Conservation (phyloP, 2,888 invertebrate species). For the Mimas tiliae region DNA sequence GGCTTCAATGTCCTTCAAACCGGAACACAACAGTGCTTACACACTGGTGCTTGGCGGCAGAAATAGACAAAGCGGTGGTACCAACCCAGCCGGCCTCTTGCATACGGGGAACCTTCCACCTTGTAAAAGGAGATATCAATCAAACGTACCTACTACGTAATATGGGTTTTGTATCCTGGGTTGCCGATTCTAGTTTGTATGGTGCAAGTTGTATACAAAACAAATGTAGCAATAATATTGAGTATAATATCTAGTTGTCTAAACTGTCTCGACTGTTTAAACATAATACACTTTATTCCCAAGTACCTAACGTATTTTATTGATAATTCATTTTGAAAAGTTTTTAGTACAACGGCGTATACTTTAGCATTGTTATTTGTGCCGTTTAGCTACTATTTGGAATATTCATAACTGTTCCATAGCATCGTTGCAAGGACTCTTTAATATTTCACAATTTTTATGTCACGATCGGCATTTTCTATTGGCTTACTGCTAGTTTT, state of each 20-base stretch:
- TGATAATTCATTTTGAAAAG: constrained; percentile 21
- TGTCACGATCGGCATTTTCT: no score
- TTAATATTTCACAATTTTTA: not conserved
- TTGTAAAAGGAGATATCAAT: no score
- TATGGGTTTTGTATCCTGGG: no score
- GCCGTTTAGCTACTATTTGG: not conserved
- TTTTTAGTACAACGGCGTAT: constrained; percentile 3
- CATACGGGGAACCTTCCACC: no score
- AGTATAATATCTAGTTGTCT: constrained; percentile 5
- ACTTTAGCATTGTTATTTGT: constrained; percentile 5
- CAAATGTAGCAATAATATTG: not conserved
- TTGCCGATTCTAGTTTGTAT: no score
- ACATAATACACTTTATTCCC: constrained; percentile 17
- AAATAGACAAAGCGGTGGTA: no score
- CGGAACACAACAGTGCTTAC: no score
- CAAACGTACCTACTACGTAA: no score
- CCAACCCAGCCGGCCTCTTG: no score
- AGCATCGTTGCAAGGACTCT: not conserved
- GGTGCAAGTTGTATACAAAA: not conserved
- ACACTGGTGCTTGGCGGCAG: no score
- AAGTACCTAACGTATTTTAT: constrained; percentile 24
- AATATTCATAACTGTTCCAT: not conserved
- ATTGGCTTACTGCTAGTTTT: no score
- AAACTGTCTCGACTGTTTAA: not conserved
- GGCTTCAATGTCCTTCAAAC: no score